Percentiles rank a stretch among this genome's conserved stretches.
phyloP scores from a whole-genome alignment of 2,113 vertebrate genomes.

The Sinocyclocheilus rhinocerous region DNA sequence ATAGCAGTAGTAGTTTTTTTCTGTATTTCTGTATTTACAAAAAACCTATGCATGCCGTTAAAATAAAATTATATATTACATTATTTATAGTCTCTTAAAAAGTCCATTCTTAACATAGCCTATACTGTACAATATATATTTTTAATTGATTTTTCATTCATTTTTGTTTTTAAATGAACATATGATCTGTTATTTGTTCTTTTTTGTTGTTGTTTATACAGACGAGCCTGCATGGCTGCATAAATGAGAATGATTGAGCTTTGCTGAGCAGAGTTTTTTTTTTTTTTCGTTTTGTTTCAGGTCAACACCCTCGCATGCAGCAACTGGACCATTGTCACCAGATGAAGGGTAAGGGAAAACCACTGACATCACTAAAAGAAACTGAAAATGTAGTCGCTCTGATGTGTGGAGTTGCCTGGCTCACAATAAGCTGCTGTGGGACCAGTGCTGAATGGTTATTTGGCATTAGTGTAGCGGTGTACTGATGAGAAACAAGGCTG shows the following conservation, averaged over 20 bases:
- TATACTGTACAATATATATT: constrained; percentile 80
- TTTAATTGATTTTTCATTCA: constrained; percentile 41
- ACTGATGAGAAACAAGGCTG: constrained; percentile 62
- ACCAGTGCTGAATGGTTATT: constrained; percentile 69
- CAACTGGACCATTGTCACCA: constrained; percentile 63
- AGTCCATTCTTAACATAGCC: constrained; percentile 87
- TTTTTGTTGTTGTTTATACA: constrained; percentile 54
- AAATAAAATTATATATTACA: constrained; percentile 99
- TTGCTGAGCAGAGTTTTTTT: constrained; percentile 69
- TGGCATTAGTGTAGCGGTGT: constrained; percentile 70
- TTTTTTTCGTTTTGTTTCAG: constrained; percentile 69
- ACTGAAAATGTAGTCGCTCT: constrained; percentile 73
- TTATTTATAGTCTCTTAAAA: constrained; percentile 98
- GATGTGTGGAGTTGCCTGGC: constrained; percentile 65
- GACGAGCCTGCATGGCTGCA: constrained; percentile 58
- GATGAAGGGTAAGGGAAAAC: constrained; percentile 64
- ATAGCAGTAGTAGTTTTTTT: constrained; percentile 72
- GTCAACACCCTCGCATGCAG: constrained; percentile 77
- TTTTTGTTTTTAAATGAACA: constrained; percentile 63
- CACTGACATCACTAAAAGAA: constrained; percentile 73
- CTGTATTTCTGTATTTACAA: constrained; percentile 93
- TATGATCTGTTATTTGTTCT: constrained; percentile 63
- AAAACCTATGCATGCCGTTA: constrained; percentile 88
- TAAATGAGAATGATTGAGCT: constrained; percentile 74
- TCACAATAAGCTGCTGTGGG: constrained; percentile 71